Evolutionary conservation across 2,113 vertebrate species (phyloP).

Genomic region (Propithecus coquereli): DNA sequence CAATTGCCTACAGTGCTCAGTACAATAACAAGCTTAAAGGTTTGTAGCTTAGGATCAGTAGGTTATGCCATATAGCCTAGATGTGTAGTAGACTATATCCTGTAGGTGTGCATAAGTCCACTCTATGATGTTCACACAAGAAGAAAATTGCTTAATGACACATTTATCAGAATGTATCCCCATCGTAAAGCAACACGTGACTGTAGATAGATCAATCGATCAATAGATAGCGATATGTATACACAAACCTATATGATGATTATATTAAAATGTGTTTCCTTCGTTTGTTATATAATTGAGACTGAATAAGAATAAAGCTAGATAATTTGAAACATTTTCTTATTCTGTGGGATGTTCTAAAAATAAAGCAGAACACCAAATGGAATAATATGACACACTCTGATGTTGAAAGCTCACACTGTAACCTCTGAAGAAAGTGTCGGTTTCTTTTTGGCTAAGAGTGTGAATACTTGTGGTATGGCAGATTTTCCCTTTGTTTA

Average conservation of each 20-base stretch:
- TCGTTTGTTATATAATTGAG: background rate
- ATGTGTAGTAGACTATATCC: too few relatives aligned
- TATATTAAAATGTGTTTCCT: background rate
- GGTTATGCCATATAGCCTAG: too few relatives aligned
- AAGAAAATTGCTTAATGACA: too few relatives aligned
- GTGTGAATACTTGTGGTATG: background rate
- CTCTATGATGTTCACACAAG: too few relatives aligned
- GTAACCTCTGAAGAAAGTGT: background rate
- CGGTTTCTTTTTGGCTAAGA: background rate
- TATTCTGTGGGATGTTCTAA: background rate
- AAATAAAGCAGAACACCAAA: background rate
- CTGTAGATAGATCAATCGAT: background rate
- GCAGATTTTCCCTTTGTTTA: background rate
- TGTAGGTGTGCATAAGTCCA: too few relatives aligned
- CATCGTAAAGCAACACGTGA: too few relatives aligned
- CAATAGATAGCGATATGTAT: background rate
- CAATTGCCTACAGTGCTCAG: too few relatives aligned
- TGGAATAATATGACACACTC: background rate
- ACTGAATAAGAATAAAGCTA: background rate
- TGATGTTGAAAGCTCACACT: background rate
- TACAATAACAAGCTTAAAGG: too few relatives aligned
- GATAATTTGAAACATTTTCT: background rate
- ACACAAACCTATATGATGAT: background rate
- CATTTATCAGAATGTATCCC: too few relatives aligned
- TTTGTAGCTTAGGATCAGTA: too few relatives aligned